Evolutionary conservation across 2,113 vertebrate species (phyloP).

Genomic region (Eudyptes chrysolophus): DNA sequence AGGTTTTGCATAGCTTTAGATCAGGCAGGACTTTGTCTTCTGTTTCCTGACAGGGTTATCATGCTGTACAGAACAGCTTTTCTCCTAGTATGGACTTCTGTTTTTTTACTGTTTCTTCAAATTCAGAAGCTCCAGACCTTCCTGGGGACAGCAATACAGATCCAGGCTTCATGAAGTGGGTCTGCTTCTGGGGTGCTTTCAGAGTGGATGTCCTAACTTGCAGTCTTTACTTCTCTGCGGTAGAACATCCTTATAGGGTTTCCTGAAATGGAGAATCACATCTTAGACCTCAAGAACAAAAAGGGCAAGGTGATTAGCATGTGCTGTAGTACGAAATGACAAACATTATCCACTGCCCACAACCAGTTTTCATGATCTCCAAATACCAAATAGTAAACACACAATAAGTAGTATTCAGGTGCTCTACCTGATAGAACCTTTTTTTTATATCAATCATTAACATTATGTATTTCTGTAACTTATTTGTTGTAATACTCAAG

Average conservation of each 20-base stretch:
- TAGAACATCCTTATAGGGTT: not conserved
- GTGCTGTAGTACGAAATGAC: not conserved
- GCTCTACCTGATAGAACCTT: not conserved
- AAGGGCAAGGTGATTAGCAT: not conserved
- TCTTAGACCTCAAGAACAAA: not conserved
- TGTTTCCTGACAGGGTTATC: not conserved
- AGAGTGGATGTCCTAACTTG: not conserved
- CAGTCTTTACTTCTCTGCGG: not conserved
- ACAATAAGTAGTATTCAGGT: not conserved
- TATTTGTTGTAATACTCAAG: not conserved
- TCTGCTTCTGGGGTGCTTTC: not conserved
- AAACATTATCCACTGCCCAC: not conserved
- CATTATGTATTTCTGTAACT: not conserved
- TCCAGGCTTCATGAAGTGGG: not conserved
- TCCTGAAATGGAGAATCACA: not conserved
- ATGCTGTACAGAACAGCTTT: not conserved
- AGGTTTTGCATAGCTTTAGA: not conserved
- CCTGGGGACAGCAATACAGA: not conserved
- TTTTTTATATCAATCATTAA: not conserved
- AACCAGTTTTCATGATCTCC: not conserved
- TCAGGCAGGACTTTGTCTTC: not conserved
- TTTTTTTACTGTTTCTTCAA: not conserved
- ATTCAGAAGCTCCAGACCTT: not conserved
- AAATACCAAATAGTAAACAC: not conserved
- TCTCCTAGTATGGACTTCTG: not conserved